Base-by-base conservation (phyloP, 1,140 invertebrate genomes). In the Drosophila pruinosa region DNA sequence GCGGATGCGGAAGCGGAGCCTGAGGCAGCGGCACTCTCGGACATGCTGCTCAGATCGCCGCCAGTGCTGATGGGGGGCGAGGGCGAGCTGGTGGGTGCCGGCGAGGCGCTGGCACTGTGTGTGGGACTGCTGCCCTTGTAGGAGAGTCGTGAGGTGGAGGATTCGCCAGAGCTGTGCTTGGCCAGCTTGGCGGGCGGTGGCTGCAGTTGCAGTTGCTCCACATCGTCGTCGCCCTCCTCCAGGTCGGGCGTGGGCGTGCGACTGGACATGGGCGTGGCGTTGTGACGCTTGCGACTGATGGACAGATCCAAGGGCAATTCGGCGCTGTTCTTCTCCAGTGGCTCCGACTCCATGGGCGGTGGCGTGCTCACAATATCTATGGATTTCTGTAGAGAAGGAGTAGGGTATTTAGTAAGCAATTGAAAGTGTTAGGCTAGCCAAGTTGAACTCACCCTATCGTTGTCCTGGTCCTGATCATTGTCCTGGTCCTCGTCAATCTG, bases 231-330 rank as follows among this genome's bases (percentile, higher is more conserved):
- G 0, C 78, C 72, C 3, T 54, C 58, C 3, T 75, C 75, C 43
- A 61, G 24, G 0, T 50, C 61, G 14, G 53, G 47, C n/a, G 70
- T 45, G 4, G 53, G 50, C 4, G 54, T 72, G 45, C 67, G 69
- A 26, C 47, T 74, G 58, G 45, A 68, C 7, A 77, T 56, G 4
- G 39, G 19, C 6, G 36, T 39, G 1, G 45, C 52, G 4, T 64
- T 65, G 38, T 59, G 53, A 1, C 82, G 79, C 28, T 91, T 90
- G 54, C 93, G 91, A 36, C 92, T 92, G 0, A 95, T 92, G 41
- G 94, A 94, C n/a, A 96, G 92, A 91, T 97, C 96, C 21, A 97
- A 78, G 0, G 96, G 96, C 79, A 95, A 94, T 64, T 96, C 95
- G 1, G 56, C 17, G 15, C 63, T 14, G 47, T 36, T 19, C 26